phyloP scores from a whole-genome alignment of 2,797 vertebrate genomes.

The Danio aesculapii region DNA sequence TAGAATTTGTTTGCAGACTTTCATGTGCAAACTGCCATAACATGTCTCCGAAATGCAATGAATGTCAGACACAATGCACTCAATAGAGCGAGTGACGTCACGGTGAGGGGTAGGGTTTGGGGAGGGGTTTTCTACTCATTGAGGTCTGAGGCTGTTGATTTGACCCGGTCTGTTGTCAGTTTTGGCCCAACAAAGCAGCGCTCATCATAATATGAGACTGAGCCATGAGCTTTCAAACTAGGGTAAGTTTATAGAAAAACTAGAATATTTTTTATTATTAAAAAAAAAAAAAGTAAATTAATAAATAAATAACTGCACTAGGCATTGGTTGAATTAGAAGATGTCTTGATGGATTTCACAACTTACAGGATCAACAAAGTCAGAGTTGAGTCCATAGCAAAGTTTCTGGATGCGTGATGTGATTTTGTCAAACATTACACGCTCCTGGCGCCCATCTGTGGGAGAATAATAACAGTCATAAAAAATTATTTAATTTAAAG shows the following conservation, averaged over 20 bases:
- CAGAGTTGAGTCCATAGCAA: conserved; percentile 93
- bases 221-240: background rate
- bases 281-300: background rate
- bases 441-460: conserved; percentile 95
- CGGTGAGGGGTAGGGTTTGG: too few relatives aligned
- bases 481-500: background rate
- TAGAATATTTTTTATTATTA: background rate
- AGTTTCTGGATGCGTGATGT: conserved; percentile 98
- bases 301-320: background rate
- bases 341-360: background rate
- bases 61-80: too few relatives aligned
- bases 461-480: conserved; percentile 13
- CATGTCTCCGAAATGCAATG: too few relatives aligned
- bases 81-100: too few relatives aligned
- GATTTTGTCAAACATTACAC: conserved; percentile 99
- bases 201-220: background rate
- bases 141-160: too few relatives aligned
- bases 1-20: too few relatives aligned
- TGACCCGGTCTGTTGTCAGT: too few relatives aligned
- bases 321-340: background rate
- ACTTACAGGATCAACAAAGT: conserved; percentile 95
- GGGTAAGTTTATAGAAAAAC: background rate
- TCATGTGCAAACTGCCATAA: too few relatives aligned
- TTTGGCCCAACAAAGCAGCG: too few relatives aligned
- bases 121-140: too few relatives aligned